Base-by-base conservation (phyloP, 2,888 invertebrate genomes). In the Aquatica leii region DNA sequence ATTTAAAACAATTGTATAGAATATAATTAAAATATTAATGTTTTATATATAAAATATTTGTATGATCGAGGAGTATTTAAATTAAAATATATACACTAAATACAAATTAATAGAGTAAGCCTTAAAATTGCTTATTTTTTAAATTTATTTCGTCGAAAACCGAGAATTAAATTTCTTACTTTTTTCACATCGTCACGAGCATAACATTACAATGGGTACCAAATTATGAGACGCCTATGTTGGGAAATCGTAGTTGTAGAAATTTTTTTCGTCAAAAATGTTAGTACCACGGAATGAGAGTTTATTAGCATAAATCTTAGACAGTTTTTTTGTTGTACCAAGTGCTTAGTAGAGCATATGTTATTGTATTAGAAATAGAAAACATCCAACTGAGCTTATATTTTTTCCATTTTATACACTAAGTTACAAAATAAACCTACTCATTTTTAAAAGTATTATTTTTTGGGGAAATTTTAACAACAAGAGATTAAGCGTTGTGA, bases 11-110 rank as follows among this genome's bases (percentile, higher is more conserved):
- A 9, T 53, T 34, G 37, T 55, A 52, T 63, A 63, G 60, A 54
- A 49, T 54, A 46, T 53, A 59, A 34, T 57, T 57, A 41, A 62
- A 63, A 63, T 59, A 62, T 62, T 41, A 63, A 63, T 63, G 63
- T 63, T 63, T 63, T 63, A 59, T 63, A 63, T 58, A 58, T 53
- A 21, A 62, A 54, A 58, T 46, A 58, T 48, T 52, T 54, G 35
- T 43, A 53, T 52, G 34, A 34, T 34, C 12, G n/a, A 52, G 2
- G 35, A 14, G 24, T 50, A 50, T 50, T 24, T 53, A 59, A 59
- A 52, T 49, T 20, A 52, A 46, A 58, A 52, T 52, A 12, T 54
- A n/a, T n/a, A 17, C 46, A 49, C 35, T 11, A 46, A 48, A 59
- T 55, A 50, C 50, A 59, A 59, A 46, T 35, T 50, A 53, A 53